These are phyloP conservation scores for Oegoconia quadripuncta DNA, from an alignment of 2,888 invertebrate genomes.

Conservation along the genomic window DNA sequence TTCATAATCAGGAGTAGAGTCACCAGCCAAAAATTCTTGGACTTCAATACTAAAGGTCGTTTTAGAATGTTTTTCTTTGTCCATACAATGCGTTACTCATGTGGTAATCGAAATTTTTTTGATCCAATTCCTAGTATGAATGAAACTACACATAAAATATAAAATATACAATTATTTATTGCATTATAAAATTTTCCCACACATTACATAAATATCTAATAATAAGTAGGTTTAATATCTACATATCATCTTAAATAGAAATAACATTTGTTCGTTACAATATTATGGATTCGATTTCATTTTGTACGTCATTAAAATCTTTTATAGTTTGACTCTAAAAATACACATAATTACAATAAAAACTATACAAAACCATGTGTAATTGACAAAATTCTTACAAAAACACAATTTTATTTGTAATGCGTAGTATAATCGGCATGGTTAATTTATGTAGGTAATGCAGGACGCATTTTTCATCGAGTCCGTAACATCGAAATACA, in stretches of 20 bases:
- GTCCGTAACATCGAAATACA: no score
- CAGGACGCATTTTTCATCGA: no score
- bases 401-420: slow-evolving; percentile 20
- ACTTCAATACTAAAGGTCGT: no score
- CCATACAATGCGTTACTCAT: no score
- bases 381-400: slow-evolving; percentile 13
- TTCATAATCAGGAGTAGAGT: no score
- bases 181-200: slow-evolving; percentile 20
- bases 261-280: no score
- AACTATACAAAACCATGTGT: neutral
- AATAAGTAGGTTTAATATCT: neutral
- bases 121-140: no score
- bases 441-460: no score
- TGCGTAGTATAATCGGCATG: neutral
- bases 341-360: slow-evolving; percentile 17
- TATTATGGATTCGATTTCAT: slow-evolving; percentile 29
- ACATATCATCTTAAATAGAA: no score
- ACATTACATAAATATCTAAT: neutral
- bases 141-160: slow-evolving; percentile 24
- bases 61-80: no score
- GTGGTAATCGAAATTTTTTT: no score
- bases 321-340: slow-evolving; percentile 1
- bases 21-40: no score
- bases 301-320: slow-evolving; percentile 14
- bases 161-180: slow-evolving; percentile 39